Percentiles rank a stretch among this genome's conserved stretches.
phyloP scores from a whole-genome alignment of 2,888 invertebrate genomes.

The Dascillus cervinus region DNA sequence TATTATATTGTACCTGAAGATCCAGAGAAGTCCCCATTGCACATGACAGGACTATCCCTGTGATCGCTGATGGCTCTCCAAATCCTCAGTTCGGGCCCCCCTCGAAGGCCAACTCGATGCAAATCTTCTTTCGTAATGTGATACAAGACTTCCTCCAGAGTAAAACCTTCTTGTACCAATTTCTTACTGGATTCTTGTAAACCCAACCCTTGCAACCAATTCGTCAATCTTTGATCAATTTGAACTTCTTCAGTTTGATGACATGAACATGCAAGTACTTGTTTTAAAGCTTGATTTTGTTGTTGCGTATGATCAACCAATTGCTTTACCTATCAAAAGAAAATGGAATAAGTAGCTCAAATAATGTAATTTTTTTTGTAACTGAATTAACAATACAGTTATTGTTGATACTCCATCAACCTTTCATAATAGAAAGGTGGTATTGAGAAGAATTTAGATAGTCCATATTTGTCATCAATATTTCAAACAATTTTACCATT shows the following conservation, averaged over 20 bases:
- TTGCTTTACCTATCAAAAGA: constrained; percentile 27
- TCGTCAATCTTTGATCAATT: constrained; percentile 52
- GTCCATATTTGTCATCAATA: too few relatives aligned
- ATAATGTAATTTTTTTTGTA: too few relatives aligned
- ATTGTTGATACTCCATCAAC: too few relatives aligned
- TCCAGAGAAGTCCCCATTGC: not conserved
- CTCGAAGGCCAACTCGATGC: constrained; percentile 66
- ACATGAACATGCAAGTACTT: constrained; percentile 30
- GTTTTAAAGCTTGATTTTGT: constrained; percentile 24
- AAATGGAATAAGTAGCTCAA: too few relatives aligned
- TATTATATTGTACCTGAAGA: too few relatives aligned
- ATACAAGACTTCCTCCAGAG: constrained; percentile 69
- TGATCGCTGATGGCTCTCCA: constrained; percentile 74
- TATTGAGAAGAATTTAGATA: too few relatives aligned
- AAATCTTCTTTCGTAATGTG: constrained; percentile 79
- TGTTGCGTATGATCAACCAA: constrained; percentile 28
- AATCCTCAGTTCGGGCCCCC: constrained; percentile 74
- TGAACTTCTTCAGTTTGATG: constrained; percentile 34
- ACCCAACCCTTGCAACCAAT: constrained; percentile 65
- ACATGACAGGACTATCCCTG: constrained; percentile 29
- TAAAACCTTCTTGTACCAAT: constrained; percentile 68
- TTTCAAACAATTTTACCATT: too few relatives aligned
- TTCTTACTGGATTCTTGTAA: constrained; percentile 61
- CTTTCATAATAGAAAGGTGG: too few relatives aligned
- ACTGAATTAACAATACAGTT: too few relatives aligned